phyloP scores from a whole-genome alignment of 1,140 invertebrate species.

The Olivierus martensii region DNA sequence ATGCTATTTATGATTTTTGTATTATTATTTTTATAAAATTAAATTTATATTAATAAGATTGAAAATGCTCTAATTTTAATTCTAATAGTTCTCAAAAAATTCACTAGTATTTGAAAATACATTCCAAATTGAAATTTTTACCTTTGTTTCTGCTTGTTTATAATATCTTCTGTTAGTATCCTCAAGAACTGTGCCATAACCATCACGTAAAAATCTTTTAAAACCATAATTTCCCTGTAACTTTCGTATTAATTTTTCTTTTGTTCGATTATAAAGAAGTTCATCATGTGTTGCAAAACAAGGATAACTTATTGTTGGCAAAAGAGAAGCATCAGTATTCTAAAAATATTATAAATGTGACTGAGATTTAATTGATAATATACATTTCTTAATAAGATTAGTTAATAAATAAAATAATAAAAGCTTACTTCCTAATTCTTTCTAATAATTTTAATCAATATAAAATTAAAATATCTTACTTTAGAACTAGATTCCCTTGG shows the following conservation, averaged over 20 bases:
- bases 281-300: constrained; percentile 96
- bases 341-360: constrained; percentile 20
- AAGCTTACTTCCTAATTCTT: no score
- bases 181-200: constrained; percentile 80
- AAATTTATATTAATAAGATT: no score
- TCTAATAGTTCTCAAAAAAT: neutral
- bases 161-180: constrained; percentile 59
- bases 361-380: no score
- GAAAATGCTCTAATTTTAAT: no score
- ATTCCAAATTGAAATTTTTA: constrained; percentile 19
- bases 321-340: constrained; percentile 70
- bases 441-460: no score
- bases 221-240: constrained; percentile 85
- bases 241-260: constrained; percentile 68
- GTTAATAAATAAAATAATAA: no score
- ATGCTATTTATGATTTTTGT: no score
- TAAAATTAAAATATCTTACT: no score
- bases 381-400: no score
- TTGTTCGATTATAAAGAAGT: constrained; percentile 65
- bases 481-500: constrained; percentile 97
- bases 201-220: constrained; percentile 89
- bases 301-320: constrained; percentile 91
- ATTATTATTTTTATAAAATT: no score
- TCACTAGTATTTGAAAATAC: neutral
- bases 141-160: constrained; percentile 51